A percentile compares a stretch with the other conserved stretches of the same genome.
Conservation (phyloP, 2,888 invertebrate genomes). For the Drosophila barbarae region DNA sequence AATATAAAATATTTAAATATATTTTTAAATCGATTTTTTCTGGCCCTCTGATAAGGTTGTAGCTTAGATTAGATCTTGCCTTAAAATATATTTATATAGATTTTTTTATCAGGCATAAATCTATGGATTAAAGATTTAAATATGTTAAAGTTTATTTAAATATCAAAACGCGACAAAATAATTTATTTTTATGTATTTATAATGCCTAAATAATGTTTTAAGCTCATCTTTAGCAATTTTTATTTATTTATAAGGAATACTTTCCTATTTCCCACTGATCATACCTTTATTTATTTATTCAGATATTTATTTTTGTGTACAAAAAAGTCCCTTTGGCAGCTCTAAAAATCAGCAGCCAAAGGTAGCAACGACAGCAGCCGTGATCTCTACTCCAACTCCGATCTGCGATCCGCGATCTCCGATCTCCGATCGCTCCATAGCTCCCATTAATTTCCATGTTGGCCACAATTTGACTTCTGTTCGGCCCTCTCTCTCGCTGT, state of each 20-base stretch:
- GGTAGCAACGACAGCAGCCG: constrained; percentile 33
- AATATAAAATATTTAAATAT: no score
- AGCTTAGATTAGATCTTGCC: no score
- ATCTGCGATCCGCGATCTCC: constrained; percentile 5
- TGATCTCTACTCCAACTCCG: constrained; percentile 23
- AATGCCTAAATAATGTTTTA: not conserved
- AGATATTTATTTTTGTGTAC: not conserved
- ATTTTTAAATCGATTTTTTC: not conserved
- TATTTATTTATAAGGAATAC: not conserved
- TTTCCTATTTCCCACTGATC: not conserved
- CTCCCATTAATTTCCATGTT: constrained; percentile 73
- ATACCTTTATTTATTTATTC: not conserved
- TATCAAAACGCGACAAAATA: not conserved
- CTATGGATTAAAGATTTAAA: no score
- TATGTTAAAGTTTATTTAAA: no score
- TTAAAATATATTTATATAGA: not conserved
- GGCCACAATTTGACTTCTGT: constrained; percentile 75
- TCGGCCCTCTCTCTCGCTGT: constrained; percentile 33
- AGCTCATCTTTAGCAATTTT: not conserved
- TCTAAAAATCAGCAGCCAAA: constrained; percentile 26
- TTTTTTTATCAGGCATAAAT: not conserved
- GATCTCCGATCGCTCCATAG: constrained; percentile 55
- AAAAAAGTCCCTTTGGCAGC: not conserved
- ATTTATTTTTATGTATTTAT: not conserved
- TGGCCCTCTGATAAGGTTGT: no score